phyloP scores from a whole-genome alignment of 2,797 vertebrate genomes.

The Avahi laniger region DNA sequence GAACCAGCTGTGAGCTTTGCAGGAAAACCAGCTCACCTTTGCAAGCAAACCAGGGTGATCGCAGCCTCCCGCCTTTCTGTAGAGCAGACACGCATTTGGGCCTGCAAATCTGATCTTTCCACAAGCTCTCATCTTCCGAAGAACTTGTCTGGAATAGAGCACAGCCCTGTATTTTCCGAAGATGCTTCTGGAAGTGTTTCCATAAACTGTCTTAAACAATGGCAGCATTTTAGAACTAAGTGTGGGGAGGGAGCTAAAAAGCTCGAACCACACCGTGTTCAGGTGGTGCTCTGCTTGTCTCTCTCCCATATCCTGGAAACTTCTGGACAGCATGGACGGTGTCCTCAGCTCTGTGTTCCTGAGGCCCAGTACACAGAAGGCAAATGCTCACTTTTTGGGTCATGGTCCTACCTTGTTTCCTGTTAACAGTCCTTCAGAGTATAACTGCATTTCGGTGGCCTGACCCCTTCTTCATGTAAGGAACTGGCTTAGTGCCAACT shows the following conservation, averaged over 20 bases:
- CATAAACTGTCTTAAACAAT: not conserved
- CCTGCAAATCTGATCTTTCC: not conserved
- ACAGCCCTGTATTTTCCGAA: not conserved
- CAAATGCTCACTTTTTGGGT: not conserved
- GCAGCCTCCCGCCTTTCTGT: not conserved
- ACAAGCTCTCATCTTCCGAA: not conserved
- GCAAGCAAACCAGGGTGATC: not conserved
- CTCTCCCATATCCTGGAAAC: not conserved
- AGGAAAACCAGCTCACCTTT: not conserved
- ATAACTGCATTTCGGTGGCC: not conserved
- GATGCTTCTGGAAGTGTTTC: not conserved
- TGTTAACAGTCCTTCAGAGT: not conserved
- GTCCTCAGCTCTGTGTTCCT: not conserved
- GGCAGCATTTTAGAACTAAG: not conserved
- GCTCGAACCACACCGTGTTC: rapidly evolving
- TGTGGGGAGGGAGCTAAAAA: not conserved
- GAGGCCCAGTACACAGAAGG: not conserved
- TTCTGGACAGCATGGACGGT: not conserved
- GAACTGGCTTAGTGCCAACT: not conserved
- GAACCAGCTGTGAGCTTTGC: not conserved
- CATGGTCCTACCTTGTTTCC: not conserved
- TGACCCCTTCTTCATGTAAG: not conserved
- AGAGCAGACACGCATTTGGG: not conserved
- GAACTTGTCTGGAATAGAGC: not conserved
- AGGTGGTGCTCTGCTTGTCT: not conserved